Evolutionary conservation across 2,113 vertebrate species (phyloP).

Genomic region (Delphinapterus leucas): DNA sequence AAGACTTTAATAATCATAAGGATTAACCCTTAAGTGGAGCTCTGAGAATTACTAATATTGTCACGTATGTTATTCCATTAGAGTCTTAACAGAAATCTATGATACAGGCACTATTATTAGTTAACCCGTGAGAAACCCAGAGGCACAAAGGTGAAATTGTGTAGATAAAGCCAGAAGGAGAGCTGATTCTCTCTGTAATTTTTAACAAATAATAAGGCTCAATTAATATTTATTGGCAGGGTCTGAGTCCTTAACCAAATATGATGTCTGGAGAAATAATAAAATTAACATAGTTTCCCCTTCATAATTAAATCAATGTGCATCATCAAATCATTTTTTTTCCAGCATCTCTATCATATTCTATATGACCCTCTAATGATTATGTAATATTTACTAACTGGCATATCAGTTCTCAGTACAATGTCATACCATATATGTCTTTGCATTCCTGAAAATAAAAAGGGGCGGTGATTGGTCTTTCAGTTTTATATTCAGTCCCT

Average conservation of each 20-base stretch:
- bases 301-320: not conserved
- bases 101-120: not conserved
- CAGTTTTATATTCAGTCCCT: not conserved
- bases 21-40: not conserved
- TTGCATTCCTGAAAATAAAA: not conserved
- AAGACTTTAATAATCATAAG: not conserved
- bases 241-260: not conserved
- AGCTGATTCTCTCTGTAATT: not conserved
- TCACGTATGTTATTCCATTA: not conserved
- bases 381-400: not conserved
- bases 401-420: not conserved
- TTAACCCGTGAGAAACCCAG: not conserved
- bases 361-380: not conserved
- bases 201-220: not conserved
- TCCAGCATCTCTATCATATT: not conserved
- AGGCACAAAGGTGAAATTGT: not conserved
- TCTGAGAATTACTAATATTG: not conserved
- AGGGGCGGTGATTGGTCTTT: not conserved
- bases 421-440: not conserved
- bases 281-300: not conserved
- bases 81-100: not conserved
- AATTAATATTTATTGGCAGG: not conserved
- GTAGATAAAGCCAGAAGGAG: not conserved
- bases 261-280: not conserved
- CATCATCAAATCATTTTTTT: not conserved